Base-by-base conservation (phyloP, 2,888 invertebrate genomes). In the Aquatica leii region DNA sequence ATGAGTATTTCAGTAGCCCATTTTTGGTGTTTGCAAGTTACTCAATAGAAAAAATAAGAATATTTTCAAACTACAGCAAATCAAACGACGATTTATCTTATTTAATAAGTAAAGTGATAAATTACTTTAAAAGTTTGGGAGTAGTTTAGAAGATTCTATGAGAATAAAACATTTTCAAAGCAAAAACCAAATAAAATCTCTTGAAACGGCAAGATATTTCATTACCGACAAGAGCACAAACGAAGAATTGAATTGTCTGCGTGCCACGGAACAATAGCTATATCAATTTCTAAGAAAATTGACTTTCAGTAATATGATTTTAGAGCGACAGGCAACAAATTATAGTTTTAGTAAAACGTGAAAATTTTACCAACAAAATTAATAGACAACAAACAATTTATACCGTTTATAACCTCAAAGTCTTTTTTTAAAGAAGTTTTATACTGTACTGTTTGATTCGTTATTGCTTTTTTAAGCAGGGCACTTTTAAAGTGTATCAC, bases 201-300 rank as follows among this genome's bases (percentile, higher is more conserved):
- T 12, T 24, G 57, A 51, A 49, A 35, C 49, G 24, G 18, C 12
- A 31, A 35, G 48, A 59, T 52, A 56, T 61, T 50, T 59, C 46
- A 43, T 51, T 52, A 34, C 43, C n/a, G 21, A 57, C 24, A 54
- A 40, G 50, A 43, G 56, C 41, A 48, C 59, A 64, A 48, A 64
- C 35, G 64, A 60, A 57, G 56, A 65, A 65, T 65, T 61, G 52
- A 61, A 65, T 65, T 65, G 57, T 65, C 60, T 61, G 57, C 60
- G 65, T 61, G 60, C 48, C 49, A 31, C 12, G 55, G 57, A 56
- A 53, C 56, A 57, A 52, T 64, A 59, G 55, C 60, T 34, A 40
- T 56, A 57, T 65, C 64, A 56, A 41, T 48, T 54, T 55, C 55
- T 59, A 18, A 24, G 55, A 59, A 64, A 64, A 59, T 59, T 59